Evolutionary conservation across 35 echinoderm and acorn worm genomes (phyloP).

Genomic region (Acanthaster planci): DNA sequence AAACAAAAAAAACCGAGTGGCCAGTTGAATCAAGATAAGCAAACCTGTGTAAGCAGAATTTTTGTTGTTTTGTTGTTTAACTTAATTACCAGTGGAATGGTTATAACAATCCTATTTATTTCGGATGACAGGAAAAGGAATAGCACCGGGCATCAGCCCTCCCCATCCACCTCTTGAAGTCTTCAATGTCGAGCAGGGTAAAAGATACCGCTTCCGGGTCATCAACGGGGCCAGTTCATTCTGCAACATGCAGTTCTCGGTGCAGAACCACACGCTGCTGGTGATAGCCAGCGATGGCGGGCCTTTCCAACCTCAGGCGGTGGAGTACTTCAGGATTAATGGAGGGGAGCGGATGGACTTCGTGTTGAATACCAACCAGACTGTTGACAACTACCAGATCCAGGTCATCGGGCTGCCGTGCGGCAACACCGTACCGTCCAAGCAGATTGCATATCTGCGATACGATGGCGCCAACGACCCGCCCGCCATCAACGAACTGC

Average conservation of each 20-base stretch:
- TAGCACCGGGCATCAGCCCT: neutral
- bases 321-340: slow-evolving; percentile 42
- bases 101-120: too few relatives aligned
- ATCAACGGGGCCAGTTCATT: slow-evolving; percentile 44
- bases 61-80: too few relatives aligned
- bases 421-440: neutral
- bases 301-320: slow-evolving; percentile 33
- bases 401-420: slow-evolving; percentile 49
- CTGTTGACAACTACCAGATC: slow-evolving; percentile 79
- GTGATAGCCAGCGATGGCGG: slow-evolving; percentile 76
- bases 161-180: slow-evolving; percentile 48
- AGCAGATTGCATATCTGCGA: neutral
- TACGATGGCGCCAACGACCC: neutral
- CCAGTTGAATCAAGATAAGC: too few relatives aligned
- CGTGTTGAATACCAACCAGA: slow-evolving; percentile 64
- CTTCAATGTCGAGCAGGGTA: slow-evolving; percentile 29
- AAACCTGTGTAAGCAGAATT: too few relatives aligned
- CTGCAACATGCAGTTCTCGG: slow-evolving; percentile 54
- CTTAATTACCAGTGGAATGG: too few relatives aligned
- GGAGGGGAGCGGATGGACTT: slow-evolving; percentile 84
- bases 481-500: neutral
- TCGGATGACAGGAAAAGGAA: neutral
- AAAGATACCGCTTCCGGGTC: slow-evolving; percentile 66
- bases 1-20: too few relatives aligned
- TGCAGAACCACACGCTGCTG: slow-evolving; percentile 56